Base-by-base conservation (phyloP, 2,888 invertebrate species). In the Hirtodrosophila confusa region DNA sequence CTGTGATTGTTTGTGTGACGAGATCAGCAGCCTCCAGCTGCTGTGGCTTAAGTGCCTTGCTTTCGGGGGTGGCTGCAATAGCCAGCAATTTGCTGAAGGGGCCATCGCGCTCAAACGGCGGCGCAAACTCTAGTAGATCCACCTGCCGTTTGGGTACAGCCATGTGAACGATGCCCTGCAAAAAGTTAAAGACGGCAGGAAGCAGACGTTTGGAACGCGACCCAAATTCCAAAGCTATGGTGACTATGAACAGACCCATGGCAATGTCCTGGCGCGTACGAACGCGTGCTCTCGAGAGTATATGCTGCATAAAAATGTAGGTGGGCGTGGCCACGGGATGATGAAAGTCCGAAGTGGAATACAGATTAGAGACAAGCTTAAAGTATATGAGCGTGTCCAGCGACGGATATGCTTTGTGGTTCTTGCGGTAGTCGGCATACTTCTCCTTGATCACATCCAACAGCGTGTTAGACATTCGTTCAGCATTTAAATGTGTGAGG, bases 291-390 rank as follows among this genome's bases (percentile, higher is more conserved):
- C 93, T 92, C 3, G 93, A 93, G 78, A 97, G 90, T 86, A 98
- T 95, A 90, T 97, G 95, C 37, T 95, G 94, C 92, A 98, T 96
- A 79, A 98, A 97, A 69, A 96, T 92, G 77, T 96, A 92, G 78
- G 93, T 93, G n/a, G 98, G 97, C 10, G 97, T 97, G n/a, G 96
- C 95, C 3, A 98, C 94, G 0, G 95, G 95, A 93, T 99, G 98
- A 39, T 95, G 93, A 89, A 95, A 97, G 92, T 99, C 98, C 0
- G 98, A 97, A 0, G 97, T 95, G 0, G 98, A 96, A 91, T 96
- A 99, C 54, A 98, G 89, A 41, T 95, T 91, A 6, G 96, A 94
- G n/a, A 90, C 87, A 3, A 97, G 93, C 70, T 98, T 97, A 65
- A 98, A 94, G 88, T 97, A 95, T 71, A 97, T 92, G 37, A 98